Percentiles rank a stretch among this genome's conserved stretches.
Conservation (phyloP, 30 jellyfish, hydroid and myxozoan species). For the Aurelia sp. region DNA sequence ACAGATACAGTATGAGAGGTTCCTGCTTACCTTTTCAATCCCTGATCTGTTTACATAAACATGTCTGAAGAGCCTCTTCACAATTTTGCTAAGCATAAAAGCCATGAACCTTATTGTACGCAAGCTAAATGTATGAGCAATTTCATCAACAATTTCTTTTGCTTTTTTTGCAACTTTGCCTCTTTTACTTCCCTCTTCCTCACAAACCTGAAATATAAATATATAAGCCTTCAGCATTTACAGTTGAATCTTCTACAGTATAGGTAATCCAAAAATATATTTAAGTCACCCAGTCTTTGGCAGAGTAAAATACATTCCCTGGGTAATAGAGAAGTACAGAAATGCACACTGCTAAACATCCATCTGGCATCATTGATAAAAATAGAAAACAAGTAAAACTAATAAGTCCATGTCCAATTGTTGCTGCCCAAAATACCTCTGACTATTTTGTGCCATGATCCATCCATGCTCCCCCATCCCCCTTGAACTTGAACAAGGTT, state of each 20-base stretch:
- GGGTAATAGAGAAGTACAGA: too few species aligned
- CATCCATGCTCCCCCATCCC: too few species aligned
- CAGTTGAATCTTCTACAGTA: not conserved
- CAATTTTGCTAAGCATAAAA: slow-evolving; percentile 56
- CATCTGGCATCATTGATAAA: too few species aligned
- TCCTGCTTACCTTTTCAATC: slow-evolving; percentile 53
- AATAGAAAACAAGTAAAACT: too few species aligned
- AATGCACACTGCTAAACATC: too few species aligned
- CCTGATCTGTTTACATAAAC: slow-evolving; percentile 89
- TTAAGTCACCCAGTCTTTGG: too few species aligned
- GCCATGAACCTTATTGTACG: slow-evolving; percentile 81
- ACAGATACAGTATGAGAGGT: too few species aligned
- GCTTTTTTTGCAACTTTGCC: slow-evolving; percentile 53
- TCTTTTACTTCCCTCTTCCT: slow-evolving; percentile 29
- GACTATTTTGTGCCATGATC: too few species aligned
- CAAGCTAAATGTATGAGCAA: slow-evolving; percentile 79
- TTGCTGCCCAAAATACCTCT: too few species aligned
- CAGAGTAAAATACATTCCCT: too few species aligned
- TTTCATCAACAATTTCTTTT: slow-evolving; percentile 78
- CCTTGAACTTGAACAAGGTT: too few species aligned
- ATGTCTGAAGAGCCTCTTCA: slow-evolving; percentile 53
- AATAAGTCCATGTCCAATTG: too few species aligned
- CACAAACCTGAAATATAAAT: slow-evolving; percentile 37
- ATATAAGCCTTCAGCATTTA: not conserved
- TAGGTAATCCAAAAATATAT: not conserved